These are phyloP conservation scores for Atlantisia rogersi DNA, from an alignment of 2,113 vertebrate species.

Conservation along the genomic window DNA sequence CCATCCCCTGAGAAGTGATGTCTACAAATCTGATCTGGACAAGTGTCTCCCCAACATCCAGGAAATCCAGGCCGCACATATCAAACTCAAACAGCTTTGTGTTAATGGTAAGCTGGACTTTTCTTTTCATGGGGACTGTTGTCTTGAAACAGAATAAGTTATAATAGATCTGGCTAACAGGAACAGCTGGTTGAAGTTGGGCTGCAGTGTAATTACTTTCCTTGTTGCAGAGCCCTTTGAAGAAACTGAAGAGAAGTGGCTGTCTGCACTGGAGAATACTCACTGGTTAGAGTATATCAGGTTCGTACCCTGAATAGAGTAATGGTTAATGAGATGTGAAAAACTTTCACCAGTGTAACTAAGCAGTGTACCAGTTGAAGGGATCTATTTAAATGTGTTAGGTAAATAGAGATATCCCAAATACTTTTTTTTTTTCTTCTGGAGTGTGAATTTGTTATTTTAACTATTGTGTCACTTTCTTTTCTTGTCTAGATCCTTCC, in stretches of 20 bases:
- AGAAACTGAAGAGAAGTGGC: constrained; percentile 95
- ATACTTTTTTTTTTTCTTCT: background rate
- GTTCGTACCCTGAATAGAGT: constrained; percentile 67
- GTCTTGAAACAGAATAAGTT: background rate
- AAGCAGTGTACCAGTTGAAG: background rate
- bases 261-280: constrained; percentile 90
- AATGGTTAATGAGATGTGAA: background rate
- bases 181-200: background rate
- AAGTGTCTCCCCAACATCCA: constrained; percentile 88
- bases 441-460: background rate
- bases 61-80: constrained; percentile 88
- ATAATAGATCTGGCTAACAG: background rate
- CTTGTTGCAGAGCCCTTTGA: constrained; percentile 86
- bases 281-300: constrained; percentile 93
- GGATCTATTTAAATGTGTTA: background rate
- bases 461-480: background rate
- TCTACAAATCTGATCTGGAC: constrained; percentile 88
- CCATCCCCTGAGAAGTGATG: constrained; percentile 89
- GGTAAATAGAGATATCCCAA: background rate
- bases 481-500: constrained; percentile 78
- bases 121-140: background rate
- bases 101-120: constrained; percentile 84
- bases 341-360: background rate
- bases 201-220: background rate
- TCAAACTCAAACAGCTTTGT: constrained; percentile 89